Percentiles rank a stretch among this genome's conserved stretches.
Evolutionary conservation across 92 coral and sea anemone species (phyloP).

Genomic region (Epizoanthus ramosus): DNA sequence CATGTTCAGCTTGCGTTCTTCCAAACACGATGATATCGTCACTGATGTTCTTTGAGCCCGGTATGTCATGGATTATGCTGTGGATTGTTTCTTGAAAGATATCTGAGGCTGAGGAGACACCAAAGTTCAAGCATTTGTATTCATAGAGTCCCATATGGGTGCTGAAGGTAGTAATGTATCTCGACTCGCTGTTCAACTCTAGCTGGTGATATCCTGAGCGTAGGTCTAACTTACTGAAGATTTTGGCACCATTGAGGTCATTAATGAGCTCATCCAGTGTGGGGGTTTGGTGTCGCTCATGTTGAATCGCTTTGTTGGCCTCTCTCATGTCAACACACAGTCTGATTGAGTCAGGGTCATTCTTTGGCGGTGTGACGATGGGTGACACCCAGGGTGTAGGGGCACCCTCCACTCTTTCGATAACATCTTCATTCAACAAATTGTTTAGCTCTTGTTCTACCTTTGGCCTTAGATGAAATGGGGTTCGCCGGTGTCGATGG

Average conservation of each 20-base stretch:
- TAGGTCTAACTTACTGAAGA: conserved; percentile 15
- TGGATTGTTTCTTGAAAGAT: conserved; percentile 28
- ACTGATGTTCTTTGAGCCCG: conserved; percentile 22
- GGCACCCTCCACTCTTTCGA: conserved; percentile 23
- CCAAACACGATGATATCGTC: conserved; percentile 27
- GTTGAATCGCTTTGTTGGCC: conserved; percentile 32
- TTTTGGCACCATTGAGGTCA: conserved; percentile 21
- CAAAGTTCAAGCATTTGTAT: conserved; percentile 30
- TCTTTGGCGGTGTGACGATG: conserved; percentile 31
- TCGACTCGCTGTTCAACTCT: conserved; percentile 30
- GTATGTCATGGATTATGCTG: conserved; percentile 19
- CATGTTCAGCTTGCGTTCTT: conserved; percentile 32
- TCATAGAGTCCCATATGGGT: conserved; percentile 22
- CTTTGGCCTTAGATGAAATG: conserved; percentile 27
- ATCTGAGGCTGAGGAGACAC: conserved; percentile 33
- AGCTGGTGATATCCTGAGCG: conserved; percentile 43
- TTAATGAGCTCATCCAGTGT: conserved; percentile 28
- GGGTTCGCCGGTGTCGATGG: conserved; percentile 17
- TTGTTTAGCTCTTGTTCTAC: conserved; percentile 1
- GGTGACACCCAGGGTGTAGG: conserved; percentile 41
- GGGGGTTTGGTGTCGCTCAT: conserved; percentile 24
- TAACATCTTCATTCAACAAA: conserved; percentile 25
- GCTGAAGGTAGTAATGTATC: conserved; percentile 16
- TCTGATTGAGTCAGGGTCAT: conserved; percentile 25
- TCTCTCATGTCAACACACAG: conserved; percentile 48